Base-by-base conservation (phyloP, 1,140 invertebrate genomes). In the Diorhabda elongata region DNA sequence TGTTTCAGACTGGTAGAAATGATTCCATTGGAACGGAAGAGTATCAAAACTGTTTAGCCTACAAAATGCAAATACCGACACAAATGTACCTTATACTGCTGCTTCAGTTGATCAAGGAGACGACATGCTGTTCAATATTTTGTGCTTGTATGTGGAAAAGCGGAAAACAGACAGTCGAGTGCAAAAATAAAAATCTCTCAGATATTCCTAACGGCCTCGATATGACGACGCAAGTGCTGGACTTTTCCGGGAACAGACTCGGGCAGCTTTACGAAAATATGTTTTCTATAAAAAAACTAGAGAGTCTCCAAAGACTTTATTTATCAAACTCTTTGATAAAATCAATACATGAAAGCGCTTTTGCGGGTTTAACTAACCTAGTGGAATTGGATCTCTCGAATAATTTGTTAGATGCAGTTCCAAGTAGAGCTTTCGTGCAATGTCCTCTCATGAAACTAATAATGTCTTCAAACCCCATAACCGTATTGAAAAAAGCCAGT, bases 111-210 rank as follows among this genome's bases (percentile, higher is more conserved):
- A 56, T 71, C 11, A 62, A 66, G 9, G 67, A 73, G 61, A 68
- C 66, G 11, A 56, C 58, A 79, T 86, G 85, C 11, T 96, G 94
- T 78, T 93, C 93, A 1, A 77, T 82, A 2, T 85, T 86, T 57
- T 96, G 94, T 80, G 84, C 87, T 7, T 96, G 94, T 83, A 95
- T 94, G 76, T 96, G 94, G 94, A 96, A 95, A 80, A 89, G 90
- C 76, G 94, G 94, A 2, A 96, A 96, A 79, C 89, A 94, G 76
- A 92, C 91, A 69, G 93, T 95, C 3, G 93, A 96, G 78, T 96
- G 94, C 81, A 85, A 89, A 7, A 88, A 90, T 59, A 89, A 90
- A 79, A 87, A 87, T 45, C 82, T 94, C n/a, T 86, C 88, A 56
- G 84, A 86, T 4, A 87, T 94, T 58, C 95, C 95, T 2, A 86